Conservation (phyloP, 2,113 vertebrate species). For the Vimba vimba region DNA sequence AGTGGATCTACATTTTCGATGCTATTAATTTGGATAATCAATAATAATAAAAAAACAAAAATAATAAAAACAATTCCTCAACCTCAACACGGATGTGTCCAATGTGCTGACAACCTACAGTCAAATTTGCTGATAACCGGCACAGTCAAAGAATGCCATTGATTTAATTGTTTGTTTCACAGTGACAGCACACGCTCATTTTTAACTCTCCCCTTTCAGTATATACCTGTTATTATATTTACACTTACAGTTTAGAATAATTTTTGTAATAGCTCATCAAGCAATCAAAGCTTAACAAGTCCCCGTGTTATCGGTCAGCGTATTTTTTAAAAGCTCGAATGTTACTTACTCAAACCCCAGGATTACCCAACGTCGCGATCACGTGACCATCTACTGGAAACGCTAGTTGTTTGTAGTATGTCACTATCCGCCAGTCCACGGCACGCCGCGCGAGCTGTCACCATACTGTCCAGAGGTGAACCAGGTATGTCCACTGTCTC, state of each 20-base stretch:
- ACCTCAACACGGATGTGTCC: background rate
- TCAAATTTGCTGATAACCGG: background rate
- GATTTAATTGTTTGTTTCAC: conserved; percentile 10
- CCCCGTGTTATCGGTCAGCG: background rate
- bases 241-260: background rate
- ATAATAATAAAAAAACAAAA: background rate
- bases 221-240: background rate
- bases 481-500: conserved; percentile 18
- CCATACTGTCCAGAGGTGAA: conserved; percentile 19
- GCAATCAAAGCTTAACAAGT: background rate
- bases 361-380: background rate
- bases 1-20: background rate
- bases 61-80: background rate
- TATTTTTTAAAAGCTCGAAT: background rate
- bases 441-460: conserved; percentile 22
- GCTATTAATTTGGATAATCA: background rate
- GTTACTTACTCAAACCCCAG: background rate
- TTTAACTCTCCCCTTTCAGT: background rate
- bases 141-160: background rate
- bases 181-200: background rate
- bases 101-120: background rate
- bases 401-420: conserved; percentile 22
- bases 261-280: background rate
- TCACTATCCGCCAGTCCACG: background rate
- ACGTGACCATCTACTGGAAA: conserved; percentile 35